phyloP scores from a whole-genome alignment of 2,797 vertebrate genomes.

The Diglossa cyanea region DNA sequence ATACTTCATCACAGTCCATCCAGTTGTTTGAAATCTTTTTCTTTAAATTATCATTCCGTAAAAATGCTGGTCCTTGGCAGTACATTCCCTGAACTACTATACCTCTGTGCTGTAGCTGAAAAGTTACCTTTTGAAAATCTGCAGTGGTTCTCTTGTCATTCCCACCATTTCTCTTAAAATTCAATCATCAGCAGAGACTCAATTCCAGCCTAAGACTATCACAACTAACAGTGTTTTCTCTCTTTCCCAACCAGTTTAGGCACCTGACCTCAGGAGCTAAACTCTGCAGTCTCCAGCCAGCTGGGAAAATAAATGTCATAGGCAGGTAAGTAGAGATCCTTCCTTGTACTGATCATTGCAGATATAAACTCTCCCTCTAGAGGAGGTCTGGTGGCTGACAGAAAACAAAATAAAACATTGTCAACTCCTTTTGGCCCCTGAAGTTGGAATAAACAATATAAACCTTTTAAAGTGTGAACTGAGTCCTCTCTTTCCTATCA shows the following conservation, averaged over 20 bases:
- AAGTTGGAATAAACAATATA: neutral
- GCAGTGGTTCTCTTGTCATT: slow-evolving; percentile 1
- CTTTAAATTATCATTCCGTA: neutral
- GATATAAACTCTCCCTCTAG: neutral
- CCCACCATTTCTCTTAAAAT: neutral
- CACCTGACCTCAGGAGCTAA: neutral
- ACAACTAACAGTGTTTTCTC: neutral
- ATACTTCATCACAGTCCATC: neutral
- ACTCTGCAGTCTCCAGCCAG: neutral
- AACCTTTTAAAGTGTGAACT: neutral
- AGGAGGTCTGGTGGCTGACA: neutral
- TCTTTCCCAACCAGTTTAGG: neutral
- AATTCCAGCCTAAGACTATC: neutral
- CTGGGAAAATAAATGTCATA: neutral
- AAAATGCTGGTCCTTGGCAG: neutral
- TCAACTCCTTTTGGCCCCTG: neutral
- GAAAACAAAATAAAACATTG: neutral
- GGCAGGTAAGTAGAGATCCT: neutral
- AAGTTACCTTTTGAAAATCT: slow-evolving; percentile 31
- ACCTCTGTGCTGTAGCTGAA: slow-evolving; percentile 19
- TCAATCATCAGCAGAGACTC: neutral
- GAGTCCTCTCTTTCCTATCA: neutral
- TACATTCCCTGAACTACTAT: neutral
- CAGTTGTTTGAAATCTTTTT: neutral
- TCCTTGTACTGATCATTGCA: neutral